Percentiles rank a stretch among this genome's conserved stretches.
These are phyloP conservation scores for Aptenodytes forsteri DNA, from an alignment of 2,113 vertebrate genomes.

Conservation along the genomic window DNA sequence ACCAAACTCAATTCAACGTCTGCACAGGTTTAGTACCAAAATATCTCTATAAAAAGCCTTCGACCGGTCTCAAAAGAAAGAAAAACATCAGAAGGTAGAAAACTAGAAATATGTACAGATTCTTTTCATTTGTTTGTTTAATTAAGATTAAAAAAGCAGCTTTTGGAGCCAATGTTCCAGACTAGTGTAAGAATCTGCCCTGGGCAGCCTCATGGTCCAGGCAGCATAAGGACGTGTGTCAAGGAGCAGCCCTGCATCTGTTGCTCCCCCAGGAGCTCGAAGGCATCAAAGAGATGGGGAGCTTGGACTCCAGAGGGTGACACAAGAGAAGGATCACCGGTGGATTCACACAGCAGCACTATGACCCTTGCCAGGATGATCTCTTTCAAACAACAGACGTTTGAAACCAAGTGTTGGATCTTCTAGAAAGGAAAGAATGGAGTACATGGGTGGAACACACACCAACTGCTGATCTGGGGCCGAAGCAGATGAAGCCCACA, in stretches of 20 bases:
- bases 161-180: conserved; percentile 52
- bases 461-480: not conserved
- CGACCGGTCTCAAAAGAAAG: conserved; percentile 34
- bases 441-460: not conserved
- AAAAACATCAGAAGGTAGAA: conserved; percentile 54
- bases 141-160: conserved; percentile 35
- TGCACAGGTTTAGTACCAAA: conserved; percentile 50
- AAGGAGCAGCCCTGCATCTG: conserved; percentile 31
- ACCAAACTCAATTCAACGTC: not conserved
- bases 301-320: not conserved
- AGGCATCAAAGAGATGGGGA: conserved; percentile 6
- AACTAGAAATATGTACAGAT: conserved; percentile 66
- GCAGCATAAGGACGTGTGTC: not conserved
- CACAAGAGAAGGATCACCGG: not conserved
- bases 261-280: conserved; percentile 13
- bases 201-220: not conserved
- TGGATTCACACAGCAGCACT: not conserved
- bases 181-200: conserved; percentile 31
- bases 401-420: not conserved
- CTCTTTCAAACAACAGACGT: not conserved
- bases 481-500: not conserved
- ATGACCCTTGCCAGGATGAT: not conserved
- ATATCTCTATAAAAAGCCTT: conserved; percentile 58
- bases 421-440: not conserved
- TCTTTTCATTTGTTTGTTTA: conserved; percentile 35